Percentiles rank a stretch among this genome's conserved stretches.
Conservation (phyloP, 2,888 invertebrate genomes). For the Pammene aurita region DNA sequence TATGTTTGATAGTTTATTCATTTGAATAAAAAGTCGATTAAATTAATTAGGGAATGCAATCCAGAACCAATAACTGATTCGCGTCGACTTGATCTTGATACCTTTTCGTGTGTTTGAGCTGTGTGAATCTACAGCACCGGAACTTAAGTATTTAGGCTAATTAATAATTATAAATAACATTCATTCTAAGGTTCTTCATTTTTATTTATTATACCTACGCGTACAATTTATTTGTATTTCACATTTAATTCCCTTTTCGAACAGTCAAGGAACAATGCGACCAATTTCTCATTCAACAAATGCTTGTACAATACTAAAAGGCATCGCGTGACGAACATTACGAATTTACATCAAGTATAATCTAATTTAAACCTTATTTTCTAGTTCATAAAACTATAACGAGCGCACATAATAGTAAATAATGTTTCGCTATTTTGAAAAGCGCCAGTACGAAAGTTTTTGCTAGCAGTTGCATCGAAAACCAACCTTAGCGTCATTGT, state of each 20-base stretch:
- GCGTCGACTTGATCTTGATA: too few species aligned
- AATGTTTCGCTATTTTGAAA: constrained; percentile 23
- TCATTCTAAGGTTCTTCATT: not conserved
- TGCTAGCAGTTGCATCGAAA: not conserved
- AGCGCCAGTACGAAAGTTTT: not conserved
- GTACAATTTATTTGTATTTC: constrained; percentile 3
- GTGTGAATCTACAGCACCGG: too few species aligned
- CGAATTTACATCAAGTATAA: not conserved
- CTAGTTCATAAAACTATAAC: not conserved
- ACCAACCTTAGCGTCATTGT: not conserved
- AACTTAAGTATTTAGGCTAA: too few species aligned
- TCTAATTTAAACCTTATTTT: constrained; percentile 1
- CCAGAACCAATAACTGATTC: too few species aligned
- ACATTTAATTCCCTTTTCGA: not conserved
- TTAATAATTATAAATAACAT: not conserved
- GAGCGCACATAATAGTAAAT: not conserved
- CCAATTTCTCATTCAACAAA: constrained; percentile 32
- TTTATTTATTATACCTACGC: not conserved
- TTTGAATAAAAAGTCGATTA: not conserved
- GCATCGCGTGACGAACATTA: constrained; percentile 23
- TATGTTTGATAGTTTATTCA: too few species aligned
- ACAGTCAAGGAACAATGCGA: constrained; percentile 10
- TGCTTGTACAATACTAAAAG: constrained; percentile 24
- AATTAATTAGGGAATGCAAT: too few species aligned
- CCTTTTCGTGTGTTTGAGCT: too few species aligned